Base-by-base conservation (phyloP, 2,888 invertebrate genomes). In the Cryptops parisi region DNA sequence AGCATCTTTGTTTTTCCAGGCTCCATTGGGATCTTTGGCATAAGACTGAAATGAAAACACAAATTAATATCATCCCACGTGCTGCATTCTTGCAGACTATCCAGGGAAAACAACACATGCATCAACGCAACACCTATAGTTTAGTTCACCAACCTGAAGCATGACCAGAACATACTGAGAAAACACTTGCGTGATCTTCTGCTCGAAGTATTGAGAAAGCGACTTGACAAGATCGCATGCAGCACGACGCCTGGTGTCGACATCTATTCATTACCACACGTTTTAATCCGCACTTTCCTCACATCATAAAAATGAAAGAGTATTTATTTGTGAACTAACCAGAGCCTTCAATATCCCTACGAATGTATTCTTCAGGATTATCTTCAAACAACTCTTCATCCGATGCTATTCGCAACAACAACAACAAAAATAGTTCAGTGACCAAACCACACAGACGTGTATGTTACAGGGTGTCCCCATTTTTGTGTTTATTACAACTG, bases 371-470 rank as follows among this genome's bases (percentile, higher is more conserved):
- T 64, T 98, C 94, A 0, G 98, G 89, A 66, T 96, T 97, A 67
- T 97, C 96, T 68, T 94, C 93, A 70, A 98, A 98, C 44, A 94
- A 68, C 68, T 98, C 98, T 69, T 90, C 84, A 70, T 99, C 98
- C 0, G 90, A 84, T 51, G 80, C 82, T 84, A 63, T 45, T 66
- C 64, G 9, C 17, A n/a, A n/a, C n/a, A n/a, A n/a, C n/a, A n/a
- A n/a, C n/a, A n/a, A n/a, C n/a, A n/a, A n/a, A n/a, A n/a, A n/a
- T n/a, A n/a, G n/a, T n/a, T n/a, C n/a, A n/a, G n/a, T n/a, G n/a
- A n/a, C n/a, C n/a, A n/a, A n/a, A n/a, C n/a, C n/a, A n/a, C n/a
- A n/a, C n/a, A n/a, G n/a, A n/a, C n/a, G n/a, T n/a, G n/a, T n/a
- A n/a, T n/a, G n/a, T n/a, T n/a, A n/a, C n/a, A n/a, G n/a, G n/a